A percentile compares a stretch with the other conserved stretches of the same genome.
Conservation (phyloP, 2,797 vertebrate species). For the Okamejei kenojei region DNA sequence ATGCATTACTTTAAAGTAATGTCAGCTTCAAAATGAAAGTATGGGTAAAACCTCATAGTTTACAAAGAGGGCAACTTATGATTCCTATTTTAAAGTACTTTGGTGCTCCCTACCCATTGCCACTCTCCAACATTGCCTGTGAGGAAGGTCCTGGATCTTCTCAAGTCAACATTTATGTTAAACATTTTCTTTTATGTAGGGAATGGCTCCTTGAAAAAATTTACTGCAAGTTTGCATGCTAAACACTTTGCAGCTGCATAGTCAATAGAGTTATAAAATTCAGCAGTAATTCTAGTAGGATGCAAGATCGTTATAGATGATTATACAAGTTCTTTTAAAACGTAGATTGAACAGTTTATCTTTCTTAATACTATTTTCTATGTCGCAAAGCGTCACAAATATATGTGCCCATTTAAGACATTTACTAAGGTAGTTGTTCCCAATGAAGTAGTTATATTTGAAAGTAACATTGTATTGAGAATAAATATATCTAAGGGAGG, state of each 20-base stretch:
- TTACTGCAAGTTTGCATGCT: background rate
- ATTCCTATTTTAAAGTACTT: background rate
- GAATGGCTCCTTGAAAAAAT: background rate
- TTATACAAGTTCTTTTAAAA: too few species aligned
- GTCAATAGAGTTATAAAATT: background rate
- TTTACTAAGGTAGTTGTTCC: background rate
- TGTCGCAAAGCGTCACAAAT: background rate
- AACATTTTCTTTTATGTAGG: background rate
- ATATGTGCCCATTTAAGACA: background rate
- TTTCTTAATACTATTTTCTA: background rate
- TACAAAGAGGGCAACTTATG: background rate
- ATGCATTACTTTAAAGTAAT: background rate
- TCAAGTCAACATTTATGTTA: background rate
- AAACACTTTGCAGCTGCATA: background rate
- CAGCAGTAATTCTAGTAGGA: background rate
- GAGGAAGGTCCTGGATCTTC: background rate
- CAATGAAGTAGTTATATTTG: conserved; percentile 11
- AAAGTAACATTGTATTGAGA: background rate
- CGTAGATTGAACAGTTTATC: background rate
- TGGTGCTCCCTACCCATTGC: background rate
- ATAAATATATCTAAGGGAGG: background rate
- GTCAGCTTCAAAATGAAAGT: background rate
- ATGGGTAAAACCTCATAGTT: background rate
- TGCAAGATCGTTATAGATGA: background rate
- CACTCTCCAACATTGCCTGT: background rate